A percentile compares a stretch with the other conserved stretches of the same genome.
Evolutionary conservation across 2,113 vertebrate species (phyloP).

Genomic region (Tapirus terrestris): DNA sequence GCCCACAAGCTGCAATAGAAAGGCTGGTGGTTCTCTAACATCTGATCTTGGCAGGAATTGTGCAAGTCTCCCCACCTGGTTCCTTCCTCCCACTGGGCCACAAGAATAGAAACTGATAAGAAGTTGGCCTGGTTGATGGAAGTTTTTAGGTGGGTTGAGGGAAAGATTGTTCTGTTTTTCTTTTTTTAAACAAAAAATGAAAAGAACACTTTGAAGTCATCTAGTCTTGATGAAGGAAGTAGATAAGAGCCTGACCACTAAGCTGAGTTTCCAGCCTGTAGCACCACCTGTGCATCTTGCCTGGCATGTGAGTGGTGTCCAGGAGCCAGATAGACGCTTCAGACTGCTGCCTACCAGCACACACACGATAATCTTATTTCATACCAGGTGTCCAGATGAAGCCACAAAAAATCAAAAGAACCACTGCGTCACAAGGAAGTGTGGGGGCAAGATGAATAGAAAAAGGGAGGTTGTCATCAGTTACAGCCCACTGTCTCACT

Average conservation of each 20-base stretch:
- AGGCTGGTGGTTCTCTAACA: background rate
- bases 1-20: background rate
- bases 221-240: constrained; percentile 27
- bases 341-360: background rate
- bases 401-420: constrained; percentile 8
- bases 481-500: background rate
- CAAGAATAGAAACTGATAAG: constrained; percentile 63
- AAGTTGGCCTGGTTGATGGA: background rate
- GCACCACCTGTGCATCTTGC: background rate
- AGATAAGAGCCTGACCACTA: constrained; percentile 23
- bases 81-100: constrained; percentile 22
- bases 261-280: background rate
- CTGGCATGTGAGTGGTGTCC: background rate
- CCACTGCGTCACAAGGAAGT: background rate
- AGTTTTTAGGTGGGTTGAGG: background rate
- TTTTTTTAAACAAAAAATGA: background rate
- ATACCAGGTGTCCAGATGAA: background rate
- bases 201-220: background rate
- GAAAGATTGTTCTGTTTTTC: background rate
- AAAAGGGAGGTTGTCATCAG: background rate
- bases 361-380: background rate
- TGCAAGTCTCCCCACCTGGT: background rate
- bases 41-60: constrained; percentile 56
- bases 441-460: background rate
- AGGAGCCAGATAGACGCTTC: background rate